Conservation (phyloP, 2,113 vertebrate species). For the Serilophus lunatus region DNA sequence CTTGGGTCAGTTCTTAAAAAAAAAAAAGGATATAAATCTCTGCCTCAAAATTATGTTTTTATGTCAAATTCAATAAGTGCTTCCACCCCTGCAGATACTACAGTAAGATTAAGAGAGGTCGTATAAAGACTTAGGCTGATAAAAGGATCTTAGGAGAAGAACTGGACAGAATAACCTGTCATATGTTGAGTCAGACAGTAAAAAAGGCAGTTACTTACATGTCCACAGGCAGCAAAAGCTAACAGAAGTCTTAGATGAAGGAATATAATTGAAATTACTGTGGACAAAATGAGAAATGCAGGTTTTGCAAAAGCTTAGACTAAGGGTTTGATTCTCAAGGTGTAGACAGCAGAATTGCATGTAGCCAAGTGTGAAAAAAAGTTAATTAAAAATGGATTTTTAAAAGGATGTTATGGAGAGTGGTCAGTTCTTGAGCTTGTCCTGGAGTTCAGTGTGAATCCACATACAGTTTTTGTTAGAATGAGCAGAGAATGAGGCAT, state of each 20-base stretch:
- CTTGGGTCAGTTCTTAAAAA: not conserved
- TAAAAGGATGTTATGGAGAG: not conserved
- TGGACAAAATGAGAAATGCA: slow-evolving; percentile 8
- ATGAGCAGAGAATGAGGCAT: not conserved
- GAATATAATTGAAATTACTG: slow-evolving; percentile 22
- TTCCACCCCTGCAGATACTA: not conserved
- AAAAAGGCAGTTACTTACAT: slow-evolving; percentile 44
- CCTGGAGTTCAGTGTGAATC: not conserved
- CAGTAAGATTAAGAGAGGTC: not conserved
- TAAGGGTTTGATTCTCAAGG: not conserved
- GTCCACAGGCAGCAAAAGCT: not conserved
- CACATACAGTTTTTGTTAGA: not conserved
- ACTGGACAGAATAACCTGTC: not conserved
- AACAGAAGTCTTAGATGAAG: slow-evolving; percentile 22
- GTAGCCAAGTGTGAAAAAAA: not conserved
- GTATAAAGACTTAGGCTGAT: not conserved
- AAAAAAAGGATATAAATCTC: not conserved
- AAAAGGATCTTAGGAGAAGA: not conserved
- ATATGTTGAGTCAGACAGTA: slow-evolving; percentile 22
- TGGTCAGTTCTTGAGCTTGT: not conserved
- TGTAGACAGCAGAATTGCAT: not conserved
- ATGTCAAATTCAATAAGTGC: not conserved
- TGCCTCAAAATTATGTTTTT: not conserved
- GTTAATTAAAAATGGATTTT: not conserved
- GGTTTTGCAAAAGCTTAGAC: not conserved